Conservation (phyloP, 2,113 vertebrate species). For the Progne subis region DNA sequence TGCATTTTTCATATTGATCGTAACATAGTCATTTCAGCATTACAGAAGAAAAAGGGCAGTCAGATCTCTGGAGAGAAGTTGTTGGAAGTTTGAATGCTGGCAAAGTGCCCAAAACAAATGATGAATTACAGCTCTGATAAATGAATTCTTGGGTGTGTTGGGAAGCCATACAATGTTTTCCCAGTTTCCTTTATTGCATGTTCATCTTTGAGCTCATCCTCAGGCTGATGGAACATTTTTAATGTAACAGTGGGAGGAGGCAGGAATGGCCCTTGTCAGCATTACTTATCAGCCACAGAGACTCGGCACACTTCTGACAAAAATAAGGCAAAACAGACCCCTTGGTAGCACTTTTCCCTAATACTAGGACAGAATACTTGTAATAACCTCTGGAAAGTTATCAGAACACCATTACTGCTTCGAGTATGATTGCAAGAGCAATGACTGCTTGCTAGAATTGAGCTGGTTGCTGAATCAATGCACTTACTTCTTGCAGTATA, state of each 20-base stretch:
- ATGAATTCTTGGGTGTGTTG: background rate
- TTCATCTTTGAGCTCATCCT: background rate
- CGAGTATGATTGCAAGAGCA: background rate
- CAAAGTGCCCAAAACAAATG: background rate
- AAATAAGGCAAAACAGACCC: background rate
- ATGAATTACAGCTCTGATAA: background rate
- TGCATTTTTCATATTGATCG: conserved; percentile 37
- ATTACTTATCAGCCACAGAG: background rate
- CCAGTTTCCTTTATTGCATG: background rate
- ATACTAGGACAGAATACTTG: background rate
- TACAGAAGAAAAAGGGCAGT: conserved; percentile 26
- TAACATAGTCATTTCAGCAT: conserved; percentile 21
- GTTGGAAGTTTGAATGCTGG: background rate
- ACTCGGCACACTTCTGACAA: background rate
- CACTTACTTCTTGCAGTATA: background rate
- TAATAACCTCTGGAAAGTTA: background rate
- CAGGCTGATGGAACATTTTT: background rate
- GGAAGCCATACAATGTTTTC: background rate
- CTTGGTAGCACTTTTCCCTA: background rate
- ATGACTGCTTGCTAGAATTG: background rate
- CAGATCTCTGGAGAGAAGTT: background rate
- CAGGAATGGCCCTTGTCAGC: background rate
- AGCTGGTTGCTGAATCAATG: background rate
- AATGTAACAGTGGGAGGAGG: background rate
- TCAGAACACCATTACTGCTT: background rate